A percentile compares a stretch with the other conserved stretches of the same genome.
Conservation (phyloP, 2,113 vertebrate genomes). For the Misgurnus anguillicaudatus region DNA sequence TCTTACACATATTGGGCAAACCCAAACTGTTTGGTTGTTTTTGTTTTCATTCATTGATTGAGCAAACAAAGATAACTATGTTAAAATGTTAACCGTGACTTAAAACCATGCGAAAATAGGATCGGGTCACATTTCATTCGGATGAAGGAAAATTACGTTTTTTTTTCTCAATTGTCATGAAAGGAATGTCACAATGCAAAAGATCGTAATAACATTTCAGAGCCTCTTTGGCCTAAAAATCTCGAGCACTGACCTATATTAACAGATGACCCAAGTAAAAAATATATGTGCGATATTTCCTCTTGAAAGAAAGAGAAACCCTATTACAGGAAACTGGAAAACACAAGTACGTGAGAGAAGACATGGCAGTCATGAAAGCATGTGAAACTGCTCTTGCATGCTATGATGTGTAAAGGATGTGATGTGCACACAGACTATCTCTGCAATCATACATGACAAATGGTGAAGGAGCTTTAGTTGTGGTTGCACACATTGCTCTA, state of each 20-base stretch:
- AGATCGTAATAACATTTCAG: neutral
- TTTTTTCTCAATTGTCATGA: neutral
- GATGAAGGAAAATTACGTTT: too few species aligned
- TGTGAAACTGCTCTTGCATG: constrained; percentile 11
- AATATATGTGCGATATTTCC: neutral
- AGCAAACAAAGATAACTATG: neutral
- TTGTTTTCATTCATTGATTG: constrained; percentile 32
- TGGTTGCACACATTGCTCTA: constrained; percentile 1
- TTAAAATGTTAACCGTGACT: constrained; percentile 4
- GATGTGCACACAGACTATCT: constrained; percentile 14
- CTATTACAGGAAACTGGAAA: constrained; percentile 23
- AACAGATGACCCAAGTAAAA: neutral
- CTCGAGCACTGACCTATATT: constrained; percentile 7
- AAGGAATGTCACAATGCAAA: neutral
- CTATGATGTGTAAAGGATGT: constrained; percentile 1
- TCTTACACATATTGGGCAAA: neutral
- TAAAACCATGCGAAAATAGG: neutral
- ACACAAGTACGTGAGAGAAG: constrained; percentile 35
- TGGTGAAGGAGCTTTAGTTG: neutral
- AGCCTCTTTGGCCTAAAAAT: neutral
- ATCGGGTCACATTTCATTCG: too few species aligned
- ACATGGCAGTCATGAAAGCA: constrained; percentile 12
- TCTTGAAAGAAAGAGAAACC: neutral
- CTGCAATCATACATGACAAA: neutral
- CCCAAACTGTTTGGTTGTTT: constrained; percentile 21